Conservation (phyloP, 2,888 invertebrate genomes). For the Bursaphelenchus okinawaensis region DNA sequence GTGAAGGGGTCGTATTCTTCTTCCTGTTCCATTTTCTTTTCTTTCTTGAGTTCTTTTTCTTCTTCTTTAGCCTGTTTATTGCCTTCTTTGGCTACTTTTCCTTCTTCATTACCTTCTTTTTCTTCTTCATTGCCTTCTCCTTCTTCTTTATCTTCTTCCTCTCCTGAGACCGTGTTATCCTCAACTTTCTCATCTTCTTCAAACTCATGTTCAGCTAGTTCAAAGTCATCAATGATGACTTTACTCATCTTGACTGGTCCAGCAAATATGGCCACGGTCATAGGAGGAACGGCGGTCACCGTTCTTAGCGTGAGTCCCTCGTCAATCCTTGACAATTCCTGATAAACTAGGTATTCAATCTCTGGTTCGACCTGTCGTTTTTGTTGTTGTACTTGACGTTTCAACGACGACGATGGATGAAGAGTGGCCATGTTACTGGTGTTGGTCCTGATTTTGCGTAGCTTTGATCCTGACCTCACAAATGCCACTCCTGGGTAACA, state of each 20-base stretch:
- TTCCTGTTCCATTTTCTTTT: slow-evolving; percentile 1
- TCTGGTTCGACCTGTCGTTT: slow-evolving; percentile 28
- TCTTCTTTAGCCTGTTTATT: not conserved
- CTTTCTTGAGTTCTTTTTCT: too few species aligned
- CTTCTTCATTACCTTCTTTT: not conserved
- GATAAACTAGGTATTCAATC: slow-evolving; percentile 47
- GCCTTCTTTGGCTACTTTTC: not conserved
- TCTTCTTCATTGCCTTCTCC: not conserved
- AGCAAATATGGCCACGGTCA: slow-evolving; percentile 74
- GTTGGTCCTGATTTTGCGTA: slow-evolving; percentile 49
- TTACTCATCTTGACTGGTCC: slow-evolving; percentile 63
- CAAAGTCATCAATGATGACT: slow-evolving; percentile 31
- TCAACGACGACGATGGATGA: slow-evolving; percentile 47
- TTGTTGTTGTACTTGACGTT: slow-evolving; percentile 30
- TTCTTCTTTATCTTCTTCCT: not conserved
- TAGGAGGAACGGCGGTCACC: slow-evolving; percentile 74
- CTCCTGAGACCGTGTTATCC: slow-evolving; percentile 1
- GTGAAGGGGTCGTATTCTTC: slow-evolving; percentile 6
- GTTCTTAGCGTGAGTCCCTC: slow-evolving; percentile 63
- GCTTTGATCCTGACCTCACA: slow-evolving; percentile 62
- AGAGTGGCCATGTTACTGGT: slow-evolving; percentile 30
- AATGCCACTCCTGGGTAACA: slow-evolving; percentile 79
- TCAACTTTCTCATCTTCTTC: not conserved
- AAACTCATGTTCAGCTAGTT: slow-evolving; percentile 19
- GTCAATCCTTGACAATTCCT: slow-evolving; percentile 47